These are phyloP conservation scores for Drosophila nr. perissopoda DNA, from an alignment of 2,888 invertebrate genomes.

Conservation along the genomic window DNA sequence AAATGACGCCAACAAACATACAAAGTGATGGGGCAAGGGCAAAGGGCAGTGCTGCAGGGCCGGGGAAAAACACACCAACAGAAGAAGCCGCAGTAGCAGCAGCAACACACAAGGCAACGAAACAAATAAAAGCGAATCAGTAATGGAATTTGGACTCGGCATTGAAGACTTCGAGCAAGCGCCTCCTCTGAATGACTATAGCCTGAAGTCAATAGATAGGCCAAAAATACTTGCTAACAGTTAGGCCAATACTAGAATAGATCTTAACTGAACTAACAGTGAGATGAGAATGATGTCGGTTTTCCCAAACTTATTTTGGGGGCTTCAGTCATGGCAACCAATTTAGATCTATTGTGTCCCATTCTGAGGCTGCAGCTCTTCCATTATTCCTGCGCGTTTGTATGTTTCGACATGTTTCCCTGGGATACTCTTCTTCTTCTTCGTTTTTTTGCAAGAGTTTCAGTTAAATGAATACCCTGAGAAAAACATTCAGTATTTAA, in stretches of 20 bases:
- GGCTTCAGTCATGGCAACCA: not conserved
- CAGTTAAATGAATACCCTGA: not conserved
- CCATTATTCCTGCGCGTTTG: not conserved
- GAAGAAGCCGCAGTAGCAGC: slow-evolving; percentile 14
- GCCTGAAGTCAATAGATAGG: not conserved
- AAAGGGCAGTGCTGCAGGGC: slow-evolving; percentile 3
- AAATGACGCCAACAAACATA: slow-evolving; percentile 74
- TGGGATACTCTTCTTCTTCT: not conserved
- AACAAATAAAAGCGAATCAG: slow-evolving; percentile 68
- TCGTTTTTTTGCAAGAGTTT: not conserved
- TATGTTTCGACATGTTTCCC: not conserved
- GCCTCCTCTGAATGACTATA: slow-evolving; percentile 15
- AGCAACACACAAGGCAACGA: slow-evolving; percentile 58
- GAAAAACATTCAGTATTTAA: not conserved
- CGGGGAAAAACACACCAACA: slow-evolving; percentile 38
- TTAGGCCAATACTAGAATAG: not conserved
- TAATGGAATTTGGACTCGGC: slow-evolving; percentile 31
- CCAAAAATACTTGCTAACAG: not conserved
- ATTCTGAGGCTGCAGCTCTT: not conserved
- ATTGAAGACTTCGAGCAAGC: slow-evolving; percentile 34
- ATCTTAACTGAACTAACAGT: not conserved
- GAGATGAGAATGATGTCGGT: not conserved
- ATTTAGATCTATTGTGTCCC: not conserved
- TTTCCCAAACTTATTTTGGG: not conserved
- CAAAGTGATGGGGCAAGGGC: slow-evolving; percentile 35